These are phyloP conservation scores for Zeugodacus cucurbitae DNA, from an alignment of 1,140 invertebrate species.

Conservation along the genomic window DNA sequence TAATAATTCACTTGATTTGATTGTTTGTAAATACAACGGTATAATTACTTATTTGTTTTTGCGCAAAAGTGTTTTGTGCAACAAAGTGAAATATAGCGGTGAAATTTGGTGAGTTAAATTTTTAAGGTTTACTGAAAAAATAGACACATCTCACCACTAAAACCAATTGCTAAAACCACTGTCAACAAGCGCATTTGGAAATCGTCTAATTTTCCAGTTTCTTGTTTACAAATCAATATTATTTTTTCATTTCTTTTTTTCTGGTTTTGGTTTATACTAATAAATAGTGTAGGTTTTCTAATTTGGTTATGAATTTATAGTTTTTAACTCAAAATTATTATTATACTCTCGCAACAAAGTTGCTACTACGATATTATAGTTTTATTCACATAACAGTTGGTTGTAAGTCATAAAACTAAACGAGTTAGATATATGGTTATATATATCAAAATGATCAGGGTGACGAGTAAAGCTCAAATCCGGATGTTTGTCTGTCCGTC, in stretches of 20 bases:
- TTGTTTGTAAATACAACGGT: neutral
- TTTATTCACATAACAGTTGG: too few species aligned
- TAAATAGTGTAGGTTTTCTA: neutral
- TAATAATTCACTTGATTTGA: neutral
- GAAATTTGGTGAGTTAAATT: neutral
- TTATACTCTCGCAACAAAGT: too few species aligned
- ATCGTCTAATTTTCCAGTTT: neutral
- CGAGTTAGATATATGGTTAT: too few species aligned
- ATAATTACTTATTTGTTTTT: neutral
- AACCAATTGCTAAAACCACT: neutral
- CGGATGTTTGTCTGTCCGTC: too few species aligned
- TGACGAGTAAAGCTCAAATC: too few species aligned
- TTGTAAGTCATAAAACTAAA: too few species aligned
- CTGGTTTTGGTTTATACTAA: neutral
- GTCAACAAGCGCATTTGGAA: neutral
- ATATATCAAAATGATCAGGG: too few species aligned
- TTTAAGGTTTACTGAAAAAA: too few species aligned
- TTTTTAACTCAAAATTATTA: too few species aligned
- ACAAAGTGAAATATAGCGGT: neutral
- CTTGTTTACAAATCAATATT: neutral
- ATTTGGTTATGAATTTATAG: neutral
- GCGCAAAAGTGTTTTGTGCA: neutral
- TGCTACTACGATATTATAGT: too few species aligned
- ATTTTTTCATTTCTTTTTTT: neutral
- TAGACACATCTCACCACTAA: neutral